Base-by-base conservation (phyloP, 2,888 invertebrate genomes). In the Microplitis manilae region DNA sequence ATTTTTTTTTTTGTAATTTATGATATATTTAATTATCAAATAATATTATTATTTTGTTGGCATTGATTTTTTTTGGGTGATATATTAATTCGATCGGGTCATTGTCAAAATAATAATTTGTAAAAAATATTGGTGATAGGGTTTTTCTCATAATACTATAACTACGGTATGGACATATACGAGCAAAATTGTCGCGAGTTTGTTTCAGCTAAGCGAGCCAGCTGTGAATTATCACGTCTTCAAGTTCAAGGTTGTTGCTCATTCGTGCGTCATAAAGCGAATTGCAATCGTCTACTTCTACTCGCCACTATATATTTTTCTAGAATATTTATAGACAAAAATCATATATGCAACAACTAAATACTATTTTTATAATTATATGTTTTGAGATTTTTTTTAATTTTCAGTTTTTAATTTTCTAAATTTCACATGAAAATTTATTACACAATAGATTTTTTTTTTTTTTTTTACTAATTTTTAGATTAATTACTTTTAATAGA, bases 141-240 rank as follows among this genome's bases (percentile, higher is more conserved):
- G 17, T 64, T 39, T 71, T 69, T 8, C 13, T 50, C 9, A 50
- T 13, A 50, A 50, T 6, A 50, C 50, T 50, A 13, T 50, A 5
- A 13, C 13, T 50, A 13, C 50, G 50, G 13, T 30, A 30, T 30
- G 2, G 30, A 30, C 30, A 30, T 30, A 50, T 50, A 50, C 9
- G 13, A 50, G 50, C 13, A 50, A 50, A 50, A 75, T 62, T 72
- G 17, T 73, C 65, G 72, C 59, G 65, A 73, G 78, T 69, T 75
- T 75, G 79, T 75, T 78, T 38, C 20, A 75, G 38, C 41, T 75
- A 41, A 13, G 73, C 38, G 73, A 77, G 68, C 72, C 79, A 77
- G 78, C 76, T 81, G 76, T 79, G 78, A 82, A 80, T 82, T 82
- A 82, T 82, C 81, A 77, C 82, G 78, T 80, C 80, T 81, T 82